Evolutionary conservation across 2,888 invertebrate genomes (phyloP), one percentile per base, ranked within the genome.

Genomic region (Zeuzera pyrina): DNA sequence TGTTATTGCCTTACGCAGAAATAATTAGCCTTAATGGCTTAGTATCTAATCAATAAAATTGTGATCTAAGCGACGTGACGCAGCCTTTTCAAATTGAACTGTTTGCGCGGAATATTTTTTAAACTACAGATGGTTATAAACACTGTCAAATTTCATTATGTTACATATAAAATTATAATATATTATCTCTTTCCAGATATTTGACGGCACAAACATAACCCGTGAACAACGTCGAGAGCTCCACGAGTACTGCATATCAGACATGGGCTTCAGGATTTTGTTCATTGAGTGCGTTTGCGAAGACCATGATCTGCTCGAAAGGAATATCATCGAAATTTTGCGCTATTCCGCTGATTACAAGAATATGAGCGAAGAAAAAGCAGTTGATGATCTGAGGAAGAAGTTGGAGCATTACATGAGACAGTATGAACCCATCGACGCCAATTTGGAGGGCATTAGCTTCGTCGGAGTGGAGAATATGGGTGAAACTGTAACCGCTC

Each of bases 251-350:
- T 89, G 92, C 43, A 84, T 88, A 40, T 81, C 87, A 4, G 87
- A 90, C 42, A 86, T 91, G 74, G 91, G 92, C 37, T 93, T 91
- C 73, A 89, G 94, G 52, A 89, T 96, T 36, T 89, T 97, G 61
- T 96, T 96, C 78, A 90, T 97, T 43, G 97, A 97, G 69, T 94
- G 94, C 64, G 88, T 95, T 42, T 95, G 96, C 73, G 92, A 95
- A 49, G 94, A 96, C 43, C 78, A 83, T 32, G 74, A 71, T 31
- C 42, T 84, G 1, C 67, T 84, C 2, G 83, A 84, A 43, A 62
- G 74, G 35, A 81, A 83, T 51, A 84, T 85, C 39, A 77, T 84
- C 62, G 92, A 93, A 63, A 94, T 95, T 41, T 88, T 95, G 45
- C 89, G 91, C 35, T 91, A 93, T 70, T 94, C 93, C 43, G 92